Evolutionary conservation across 2,888 invertebrate genomes (phyloP).

Genomic region (Eupithecia abbreviata): DNA sequence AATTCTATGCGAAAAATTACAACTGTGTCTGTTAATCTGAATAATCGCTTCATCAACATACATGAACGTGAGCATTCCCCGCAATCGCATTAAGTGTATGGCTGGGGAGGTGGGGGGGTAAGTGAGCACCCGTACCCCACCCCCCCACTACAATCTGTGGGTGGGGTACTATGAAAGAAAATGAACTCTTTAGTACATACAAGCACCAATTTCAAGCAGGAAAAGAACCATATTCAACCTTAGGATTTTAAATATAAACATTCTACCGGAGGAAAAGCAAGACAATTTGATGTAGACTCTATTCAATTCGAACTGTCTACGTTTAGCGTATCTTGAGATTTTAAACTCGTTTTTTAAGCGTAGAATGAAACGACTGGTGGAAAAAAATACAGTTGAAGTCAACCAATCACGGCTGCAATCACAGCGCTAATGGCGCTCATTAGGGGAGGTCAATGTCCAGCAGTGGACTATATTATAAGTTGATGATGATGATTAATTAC

Average conservation of each 20-base stretch:
- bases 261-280: neutral
- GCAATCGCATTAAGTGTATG: constrained; percentile 3
- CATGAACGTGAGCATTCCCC: neutral
- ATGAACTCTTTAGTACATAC: neutral
- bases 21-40: neutral
- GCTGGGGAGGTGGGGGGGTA: neutral
- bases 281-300: neutral
- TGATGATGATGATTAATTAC: too few relatives aligned
- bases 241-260: neutral
- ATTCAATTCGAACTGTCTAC: too few relatives aligned
- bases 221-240: neutral
- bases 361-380: too few relatives aligned
- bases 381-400: too few relatives aligned
- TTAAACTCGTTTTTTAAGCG: too few relatives aligned
- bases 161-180: neutral
- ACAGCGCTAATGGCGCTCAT: too few relatives aligned
- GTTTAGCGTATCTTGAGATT: too few relatives aligned
- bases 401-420: too few relatives aligned
- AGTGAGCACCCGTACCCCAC: neutral
- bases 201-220: neutral
- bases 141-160: neutral
- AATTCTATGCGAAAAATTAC: neutral
- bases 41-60: neutral
- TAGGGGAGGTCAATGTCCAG: too few relatives aligned
- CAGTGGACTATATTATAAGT: too few relatives aligned